phyloP scores from a whole-genome alignment of 2,888 invertebrate species.

The Coelinius sp. region DNA sequence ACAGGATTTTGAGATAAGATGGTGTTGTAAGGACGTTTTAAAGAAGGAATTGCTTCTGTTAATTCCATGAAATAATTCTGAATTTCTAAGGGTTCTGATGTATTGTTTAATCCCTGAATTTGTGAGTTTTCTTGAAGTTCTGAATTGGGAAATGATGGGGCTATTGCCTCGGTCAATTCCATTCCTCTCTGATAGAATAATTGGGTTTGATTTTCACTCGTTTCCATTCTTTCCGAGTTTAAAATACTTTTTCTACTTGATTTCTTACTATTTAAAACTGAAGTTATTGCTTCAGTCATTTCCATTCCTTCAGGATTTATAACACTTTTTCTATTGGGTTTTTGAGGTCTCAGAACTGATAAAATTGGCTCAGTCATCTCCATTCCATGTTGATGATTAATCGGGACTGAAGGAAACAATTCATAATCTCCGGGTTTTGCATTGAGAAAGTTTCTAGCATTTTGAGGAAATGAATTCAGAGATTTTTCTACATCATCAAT shows the following conservation, averaged over 20 bases:
- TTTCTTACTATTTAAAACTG: neutral
- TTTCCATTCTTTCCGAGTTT: conserved; percentile 39
- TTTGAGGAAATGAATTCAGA: no score
- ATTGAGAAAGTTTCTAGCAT: no score
- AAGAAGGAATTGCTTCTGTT: conserved; percentile 6
- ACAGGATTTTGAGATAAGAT: neutral
- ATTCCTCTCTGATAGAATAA: neutral
- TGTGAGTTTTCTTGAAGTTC: neutral
- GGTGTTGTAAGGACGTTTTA: conserved; percentile 1
- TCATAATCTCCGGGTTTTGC: neutral
- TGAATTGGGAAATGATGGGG: neutral
- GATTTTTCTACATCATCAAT: no score
- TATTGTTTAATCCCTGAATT: neutral
- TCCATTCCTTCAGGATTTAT: conserved; percentile 36
- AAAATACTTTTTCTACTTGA: neutral
- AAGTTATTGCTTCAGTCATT: conserved; percentile 33
- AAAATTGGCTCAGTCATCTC: neutral
- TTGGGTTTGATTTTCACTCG: conserved; percentile 35
- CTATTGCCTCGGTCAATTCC: neutral
- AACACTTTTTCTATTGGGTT: conserved; percentile 20
- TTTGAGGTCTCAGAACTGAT: neutral
- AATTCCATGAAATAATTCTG: conserved; percentile 21
- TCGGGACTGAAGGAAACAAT: neutral
- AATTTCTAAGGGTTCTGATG: no score
- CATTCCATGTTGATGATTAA: no score